phyloP scores from a whole-genome alignment of 2,888 invertebrate species.

The Standfussiana lucernea region DNA sequence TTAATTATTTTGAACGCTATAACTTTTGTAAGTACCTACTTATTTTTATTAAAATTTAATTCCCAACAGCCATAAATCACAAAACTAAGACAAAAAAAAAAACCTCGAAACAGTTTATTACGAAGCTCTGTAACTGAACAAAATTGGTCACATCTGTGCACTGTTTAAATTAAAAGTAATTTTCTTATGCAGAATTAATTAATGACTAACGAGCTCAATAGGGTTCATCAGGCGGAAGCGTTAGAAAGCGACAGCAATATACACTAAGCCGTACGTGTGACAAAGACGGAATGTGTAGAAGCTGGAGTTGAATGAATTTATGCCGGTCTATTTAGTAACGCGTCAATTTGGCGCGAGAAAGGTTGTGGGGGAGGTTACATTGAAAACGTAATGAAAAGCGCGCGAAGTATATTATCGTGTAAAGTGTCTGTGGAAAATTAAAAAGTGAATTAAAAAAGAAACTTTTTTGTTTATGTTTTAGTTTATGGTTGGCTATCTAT shows the following conservation, averaged over 20 bases:
- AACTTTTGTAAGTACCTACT: background rate
- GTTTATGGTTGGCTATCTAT: background rate
- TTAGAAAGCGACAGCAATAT: slow-evolving; percentile 73
- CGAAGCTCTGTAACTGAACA: slow-evolving; percentile 61
- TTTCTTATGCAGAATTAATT: slow-evolving; percentile 91
- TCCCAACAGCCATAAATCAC: slow-evolving; percentile 49
- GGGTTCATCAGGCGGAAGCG: slow-evolving; percentile 90
- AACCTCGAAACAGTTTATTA: slow-evolving; percentile 54
- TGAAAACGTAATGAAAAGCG: slow-evolving; percentile 75
- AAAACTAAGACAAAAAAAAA: slow-evolving; percentile 37
- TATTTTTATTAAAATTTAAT: background rate
- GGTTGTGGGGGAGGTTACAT: slow-evolving; percentile 79
- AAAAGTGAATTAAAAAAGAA: slow-evolving; percentile 49
- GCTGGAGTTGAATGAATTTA: slow-evolving; percentile 90
- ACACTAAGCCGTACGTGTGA: slow-evolving; percentile 64
- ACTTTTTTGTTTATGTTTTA: slow-evolving; percentile 1
- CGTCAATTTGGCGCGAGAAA: slow-evolving; percentile 89
- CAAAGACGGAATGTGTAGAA: slow-evolving; percentile 75
- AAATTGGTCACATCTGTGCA: slow-evolving; percentile 86
- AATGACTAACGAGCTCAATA: slow-evolving; percentile 91
- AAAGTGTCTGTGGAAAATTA: slow-evolving; percentile 58
- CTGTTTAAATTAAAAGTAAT: slow-evolving; percentile 90
- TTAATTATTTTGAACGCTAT: background rate
- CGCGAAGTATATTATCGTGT: slow-evolving; percentile 77
- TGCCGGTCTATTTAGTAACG: slow-evolving; percentile 90